Evolutionary conservation across 2,888 invertebrate genomes (phyloP).

Genomic region (Mesorhabditis sp.): DNA sequence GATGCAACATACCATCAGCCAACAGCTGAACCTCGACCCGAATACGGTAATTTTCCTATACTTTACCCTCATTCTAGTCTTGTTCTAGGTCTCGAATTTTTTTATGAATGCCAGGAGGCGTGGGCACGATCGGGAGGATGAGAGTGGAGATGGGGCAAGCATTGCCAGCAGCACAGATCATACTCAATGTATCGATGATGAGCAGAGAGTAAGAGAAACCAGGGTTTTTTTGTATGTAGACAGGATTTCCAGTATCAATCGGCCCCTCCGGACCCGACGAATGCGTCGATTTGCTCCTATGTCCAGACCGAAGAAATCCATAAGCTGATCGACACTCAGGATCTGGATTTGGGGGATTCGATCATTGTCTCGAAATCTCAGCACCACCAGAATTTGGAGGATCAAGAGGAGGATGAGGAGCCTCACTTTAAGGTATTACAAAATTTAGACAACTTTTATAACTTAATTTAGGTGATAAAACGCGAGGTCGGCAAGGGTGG

Average conservation of each 20-base stretch:
- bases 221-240: no score
- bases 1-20: constrained; percentile 55
- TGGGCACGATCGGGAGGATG: constrained; percentile 12
- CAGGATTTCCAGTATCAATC: background rate
- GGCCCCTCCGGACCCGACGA: constrained; percentile 5
- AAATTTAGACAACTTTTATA: no score
- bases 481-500: no score
- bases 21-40: constrained; percentile 50
- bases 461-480: no score
- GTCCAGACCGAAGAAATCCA: background rate
- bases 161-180: background rate
- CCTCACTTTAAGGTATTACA: no score
- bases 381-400: no score
- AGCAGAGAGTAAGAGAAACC: background rate
- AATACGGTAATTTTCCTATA: constrained; percentile 43
- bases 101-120: constrained; percentile 99
- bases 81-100: constrained; percentile 77
- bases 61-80: background rate
- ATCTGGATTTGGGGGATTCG: no score
- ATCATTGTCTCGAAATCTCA: no score
- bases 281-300: background rate
- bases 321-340: no score
- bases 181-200: background rate
- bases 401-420: no score
- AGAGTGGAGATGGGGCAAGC: background rate